phyloP scores from a whole-genome alignment of 2,113 vertebrate genomes.

The Amphiprion percula region DNA sequence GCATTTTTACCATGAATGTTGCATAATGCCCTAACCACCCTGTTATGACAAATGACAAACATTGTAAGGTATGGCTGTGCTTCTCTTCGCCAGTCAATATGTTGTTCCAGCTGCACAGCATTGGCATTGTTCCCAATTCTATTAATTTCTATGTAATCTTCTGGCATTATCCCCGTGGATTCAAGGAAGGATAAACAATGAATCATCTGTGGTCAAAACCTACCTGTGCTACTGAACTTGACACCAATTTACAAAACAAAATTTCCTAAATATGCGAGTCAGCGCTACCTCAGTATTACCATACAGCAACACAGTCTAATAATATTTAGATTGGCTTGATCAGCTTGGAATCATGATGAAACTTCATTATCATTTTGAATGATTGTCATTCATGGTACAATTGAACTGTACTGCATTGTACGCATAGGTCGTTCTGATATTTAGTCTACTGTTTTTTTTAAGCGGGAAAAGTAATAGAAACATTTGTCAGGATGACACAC shows the following conservation, averaged over 20 bases:
- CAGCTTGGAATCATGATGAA: too few relatives aligned
- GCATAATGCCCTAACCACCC: constrained; percentile 18
- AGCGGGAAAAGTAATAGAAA: too few relatives aligned
- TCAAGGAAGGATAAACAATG: background rate
- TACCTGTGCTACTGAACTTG: background rate
- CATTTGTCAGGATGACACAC: too few relatives aligned
- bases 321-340: too few relatives aligned
- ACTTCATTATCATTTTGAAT: too few relatives aligned
- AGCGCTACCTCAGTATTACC: background rate
- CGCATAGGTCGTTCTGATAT: too few relatives aligned
- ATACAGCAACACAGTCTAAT: too few relatives aligned
- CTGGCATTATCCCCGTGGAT: background rate
- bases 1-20: constrained; percentile 36
- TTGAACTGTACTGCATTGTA: too few relatives aligned
- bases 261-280: background rate
- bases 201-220: background rate
- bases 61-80: background rate
- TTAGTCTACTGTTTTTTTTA: too few relatives aligned
- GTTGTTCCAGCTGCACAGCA: background rate
- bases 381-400: too few relatives aligned
- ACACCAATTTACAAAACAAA: background rate
- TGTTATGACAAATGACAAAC: constrained; percentile 12
- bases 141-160: background rate
- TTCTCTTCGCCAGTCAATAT: background rate
- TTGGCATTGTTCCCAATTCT: background rate